These are phyloP conservation scores for Megamerina dolium DNA, from an alignment of 2,888 invertebrate species.

Conservation along the genomic window DNA sequence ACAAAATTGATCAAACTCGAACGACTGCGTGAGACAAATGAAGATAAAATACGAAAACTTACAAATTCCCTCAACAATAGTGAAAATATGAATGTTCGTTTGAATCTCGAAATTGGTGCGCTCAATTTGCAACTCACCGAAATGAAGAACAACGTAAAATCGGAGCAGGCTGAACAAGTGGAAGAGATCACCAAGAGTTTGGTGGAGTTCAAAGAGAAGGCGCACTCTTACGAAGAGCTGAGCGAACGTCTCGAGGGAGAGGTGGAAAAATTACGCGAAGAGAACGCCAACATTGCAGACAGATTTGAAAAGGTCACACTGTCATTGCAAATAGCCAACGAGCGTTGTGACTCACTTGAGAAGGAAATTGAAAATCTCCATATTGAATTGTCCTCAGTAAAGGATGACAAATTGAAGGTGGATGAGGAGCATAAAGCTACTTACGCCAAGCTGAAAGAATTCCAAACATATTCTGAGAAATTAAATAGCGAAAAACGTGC, in stretches of 20 bases:
- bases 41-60: conserved; percentile 29
- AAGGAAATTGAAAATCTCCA: conserved; percentile 24
- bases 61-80: conserved; percentile 21
- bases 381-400: conserved; percentile 18
- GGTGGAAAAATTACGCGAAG: conserved; percentile 16
- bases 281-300: conserved; percentile 23
- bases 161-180: conserved; percentile 17
- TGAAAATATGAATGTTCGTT: conserved; percentile 29
- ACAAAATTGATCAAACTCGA: conserved; percentile 26
- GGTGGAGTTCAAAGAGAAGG: conserved; percentile 17
- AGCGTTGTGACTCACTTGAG: conserved; percentile 19
- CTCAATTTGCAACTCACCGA: conserved; percentile 29
- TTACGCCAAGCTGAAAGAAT: conserved; percentile 21
- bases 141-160: conserved; percentile 14
- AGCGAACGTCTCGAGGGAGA: conserved; percentile 22
- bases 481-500: conserved; percentile 18
- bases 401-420: conserved; percentile 21
- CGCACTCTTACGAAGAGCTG: conserved; percentile 19
- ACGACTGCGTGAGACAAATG: conserved; percentile 25
- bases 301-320: conserved; percentile 26
- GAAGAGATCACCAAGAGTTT: conserved; percentile 19
- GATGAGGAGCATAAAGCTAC: conserved; percentile 23
- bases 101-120: conserved; percentile 33
- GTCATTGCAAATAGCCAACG: conserved; percentile 20
- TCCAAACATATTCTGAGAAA: conserved; percentile 22